Percentiles rank a stretch among this genome's conserved stretches.
These are phyloP conservation scores for Tolmerus cingulatus DNA, from an alignment of 2,888 invertebrate species.

Conservation along the genomic window DNA sequence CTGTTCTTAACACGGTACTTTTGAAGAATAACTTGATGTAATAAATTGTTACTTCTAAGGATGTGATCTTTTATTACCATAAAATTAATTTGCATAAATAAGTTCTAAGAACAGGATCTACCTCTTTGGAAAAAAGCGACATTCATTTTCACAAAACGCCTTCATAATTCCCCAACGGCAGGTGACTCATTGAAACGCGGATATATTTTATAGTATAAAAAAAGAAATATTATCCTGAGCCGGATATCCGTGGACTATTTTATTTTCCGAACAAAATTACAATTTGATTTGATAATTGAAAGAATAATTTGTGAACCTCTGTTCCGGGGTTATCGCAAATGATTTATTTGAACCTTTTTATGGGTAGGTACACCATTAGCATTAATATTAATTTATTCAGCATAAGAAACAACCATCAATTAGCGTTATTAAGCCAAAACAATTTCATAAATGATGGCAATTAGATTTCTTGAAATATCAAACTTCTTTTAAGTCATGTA, in stretches of 20 bases:
- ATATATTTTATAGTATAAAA: neutral
- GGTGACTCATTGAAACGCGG: neutral
- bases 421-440: neutral
- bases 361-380: neutral
- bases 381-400: neutral
- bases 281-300: neutral
- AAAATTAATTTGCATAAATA: neutral
- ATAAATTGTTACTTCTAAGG: neutral
- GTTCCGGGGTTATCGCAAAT: neutral
- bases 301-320: neutral
- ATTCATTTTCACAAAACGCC: neutral
- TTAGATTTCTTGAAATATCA: neutral
- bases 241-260: neutral
- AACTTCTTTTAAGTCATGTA: neutral
- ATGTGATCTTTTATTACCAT: neutral
- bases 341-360: neutral
- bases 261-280: neutral
- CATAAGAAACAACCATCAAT: neutral
- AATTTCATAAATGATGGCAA: neutral
- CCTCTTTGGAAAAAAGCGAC: neutral
- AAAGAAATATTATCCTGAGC: neutral
- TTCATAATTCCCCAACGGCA: neutral
- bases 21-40: neutral
- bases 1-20: neutral
- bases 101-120: neutral